These are phyloP conservation scores for Orycteropus afer DNA, from an alignment of 2,113 vertebrate species.

Conservation along the genomic window DNA sequence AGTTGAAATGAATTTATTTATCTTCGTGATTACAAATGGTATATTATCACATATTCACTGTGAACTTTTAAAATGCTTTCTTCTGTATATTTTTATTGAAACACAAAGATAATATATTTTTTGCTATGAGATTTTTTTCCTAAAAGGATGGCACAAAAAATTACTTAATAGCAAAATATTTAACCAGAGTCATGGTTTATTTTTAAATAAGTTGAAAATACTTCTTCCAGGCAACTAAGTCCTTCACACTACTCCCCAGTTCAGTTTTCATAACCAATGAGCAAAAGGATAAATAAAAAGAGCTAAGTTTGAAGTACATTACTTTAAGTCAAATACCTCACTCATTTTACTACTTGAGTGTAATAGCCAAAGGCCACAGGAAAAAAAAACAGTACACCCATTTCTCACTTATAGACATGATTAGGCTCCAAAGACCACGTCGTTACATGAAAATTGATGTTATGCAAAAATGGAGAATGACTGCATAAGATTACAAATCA, in stretches of 20 bases:
- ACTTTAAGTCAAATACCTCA: neutral
- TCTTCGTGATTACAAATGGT: neutral
- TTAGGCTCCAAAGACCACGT: too few species aligned
- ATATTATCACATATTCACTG: neutral
- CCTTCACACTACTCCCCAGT: neutral
- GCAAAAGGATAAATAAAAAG: neutral
- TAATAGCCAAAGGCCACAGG: neutral
- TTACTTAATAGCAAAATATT: constrained; percentile 7
- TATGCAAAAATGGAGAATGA: too few species aligned
- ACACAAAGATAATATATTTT: neutral
- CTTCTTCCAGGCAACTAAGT: neutral
- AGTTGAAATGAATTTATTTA: neutral
- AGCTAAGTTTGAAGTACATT: neutral
- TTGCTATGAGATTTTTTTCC: neutral
- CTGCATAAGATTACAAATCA: too few species aligned
- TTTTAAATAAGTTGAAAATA: neutral
- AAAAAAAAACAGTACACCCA: neutral
- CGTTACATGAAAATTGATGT: too few species aligned
- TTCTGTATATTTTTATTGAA: constrained; percentile 19
- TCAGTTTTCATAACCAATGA: neutral
- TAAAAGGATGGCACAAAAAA: constrained; percentile 10
- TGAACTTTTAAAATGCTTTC: constrained; percentile 29
- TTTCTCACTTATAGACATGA: too few species aligned
- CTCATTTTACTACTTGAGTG: neutral
- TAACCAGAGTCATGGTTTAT: constrained; percentile 32